A percentile compares a stretch with the other conserved stretches of the same genome.
Evolutionary conservation across 1,140 invertebrate species (phyloP).

Genomic region (Oncopodura yosiiana): DNA sequence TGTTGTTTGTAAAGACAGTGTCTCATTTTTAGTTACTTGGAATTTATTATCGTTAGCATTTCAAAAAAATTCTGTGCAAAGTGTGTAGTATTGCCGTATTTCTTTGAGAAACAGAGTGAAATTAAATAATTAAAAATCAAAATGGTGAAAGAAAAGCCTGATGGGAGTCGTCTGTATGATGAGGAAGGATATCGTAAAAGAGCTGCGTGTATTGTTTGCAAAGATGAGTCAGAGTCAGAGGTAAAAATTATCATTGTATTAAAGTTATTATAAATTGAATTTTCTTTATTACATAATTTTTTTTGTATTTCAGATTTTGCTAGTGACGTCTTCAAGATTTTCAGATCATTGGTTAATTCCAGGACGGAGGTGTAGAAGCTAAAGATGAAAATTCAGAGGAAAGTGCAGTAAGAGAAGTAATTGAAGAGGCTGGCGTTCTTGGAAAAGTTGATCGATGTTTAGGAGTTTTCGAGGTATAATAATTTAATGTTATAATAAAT

Average conservation of each 20-base stretch:
- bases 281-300: neutral
- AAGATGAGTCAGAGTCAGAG: conserved; percentile 81
- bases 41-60: no score
- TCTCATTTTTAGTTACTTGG: no score
- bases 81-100: no score
- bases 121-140: no score
- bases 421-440: conserved; percentile 87
- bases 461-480: conserved; percentile 79
- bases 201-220: conserved; percentile 89
- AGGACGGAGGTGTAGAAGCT: conserved; percentile 87
- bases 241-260: conserved; percentile 45
- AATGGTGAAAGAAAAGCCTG: conserved; percentile 94
- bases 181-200: conserved; percentile 83
- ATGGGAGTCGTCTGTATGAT: conserved; percentile 88
- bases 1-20: no score
- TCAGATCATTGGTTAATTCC: conserved; percentile 90
- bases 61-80: no score
- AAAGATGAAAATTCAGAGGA: conserved; percentile 68
- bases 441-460: conserved; percentile 77
- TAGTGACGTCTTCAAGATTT: conserved; percentile 80
- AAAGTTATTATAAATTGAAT: neutral
- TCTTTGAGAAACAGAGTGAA: no score
- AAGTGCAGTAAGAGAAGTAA: conserved; percentile 81
- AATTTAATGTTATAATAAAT: neutral
- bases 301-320: conserved; percentile 60